Conservation (phyloP, 2,113 vertebrate genomes). For the Pelodiscus sinensis region DNA sequence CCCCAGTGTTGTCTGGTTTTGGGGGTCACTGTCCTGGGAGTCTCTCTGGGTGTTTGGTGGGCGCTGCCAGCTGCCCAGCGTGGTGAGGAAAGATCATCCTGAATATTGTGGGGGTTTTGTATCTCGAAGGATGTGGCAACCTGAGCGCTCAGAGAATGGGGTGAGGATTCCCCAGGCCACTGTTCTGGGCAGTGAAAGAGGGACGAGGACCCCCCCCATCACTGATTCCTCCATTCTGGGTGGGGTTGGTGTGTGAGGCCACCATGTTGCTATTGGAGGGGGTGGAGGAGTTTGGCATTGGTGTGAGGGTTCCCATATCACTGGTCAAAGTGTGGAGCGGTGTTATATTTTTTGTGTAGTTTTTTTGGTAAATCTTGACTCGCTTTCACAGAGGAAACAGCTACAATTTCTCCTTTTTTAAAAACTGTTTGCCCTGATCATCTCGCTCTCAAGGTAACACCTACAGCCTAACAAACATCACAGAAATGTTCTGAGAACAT, state of each 20-base stretch:
- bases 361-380: not conserved
- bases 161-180: not conserved
- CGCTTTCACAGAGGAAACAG: not conserved
- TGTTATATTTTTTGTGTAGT: not conserved
- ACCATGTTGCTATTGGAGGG: not conserved
- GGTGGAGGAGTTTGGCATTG: fast-evolving
- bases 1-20: not conserved
- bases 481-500: not conserved
- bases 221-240: not conserved
- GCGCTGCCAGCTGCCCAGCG: not conserved
- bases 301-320: fast-evolving
- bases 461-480: not conserved
- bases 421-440: not conserved
- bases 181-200: not conserved
- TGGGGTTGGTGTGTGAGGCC: not conserved
- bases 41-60: not conserved
- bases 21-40: not conserved
- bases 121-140: not conserved
- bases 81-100: not conserved
- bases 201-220: not conserved
- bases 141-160: not conserved
- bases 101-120: not conserved
- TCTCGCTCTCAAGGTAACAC: not conserved
- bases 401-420: not conserved
- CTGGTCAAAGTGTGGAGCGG: too few relatives aligned